phyloP scores from a whole-genome alignment of 2,113 vertebrate genomes.

The Pica pica region DNA sequence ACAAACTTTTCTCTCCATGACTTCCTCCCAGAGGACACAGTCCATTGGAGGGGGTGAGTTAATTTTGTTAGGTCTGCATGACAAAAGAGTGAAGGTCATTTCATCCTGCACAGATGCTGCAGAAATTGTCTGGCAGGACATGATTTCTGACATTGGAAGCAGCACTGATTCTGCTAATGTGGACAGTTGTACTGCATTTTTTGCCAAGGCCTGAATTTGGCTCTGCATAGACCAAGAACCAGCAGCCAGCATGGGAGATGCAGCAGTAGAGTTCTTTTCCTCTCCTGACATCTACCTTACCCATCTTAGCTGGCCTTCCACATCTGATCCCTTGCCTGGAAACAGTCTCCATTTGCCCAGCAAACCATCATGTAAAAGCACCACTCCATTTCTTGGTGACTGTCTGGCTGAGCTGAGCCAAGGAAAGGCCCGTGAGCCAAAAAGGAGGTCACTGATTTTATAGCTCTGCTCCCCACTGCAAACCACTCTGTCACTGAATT shows the following conservation, averaged over 20 bases:
- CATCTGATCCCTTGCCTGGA: background rate
- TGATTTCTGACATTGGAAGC: background rate
- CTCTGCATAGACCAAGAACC: background rate
- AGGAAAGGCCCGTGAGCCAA: background rate
- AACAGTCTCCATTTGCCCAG: background rate
- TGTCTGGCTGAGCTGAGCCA: background rate
- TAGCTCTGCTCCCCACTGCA: background rate
- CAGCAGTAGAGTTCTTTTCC: background rate
- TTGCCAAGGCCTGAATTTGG: background rate
- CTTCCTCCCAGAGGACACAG: background rate
- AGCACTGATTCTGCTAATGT: background rate
- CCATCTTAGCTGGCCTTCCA: background rate
- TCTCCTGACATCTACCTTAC: background rate
- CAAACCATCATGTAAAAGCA: rapidly evolving
- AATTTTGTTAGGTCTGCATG: background rate
- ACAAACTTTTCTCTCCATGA: background rate
- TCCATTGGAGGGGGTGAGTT: background rate
- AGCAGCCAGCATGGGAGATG: background rate
- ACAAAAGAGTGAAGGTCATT: background rate
- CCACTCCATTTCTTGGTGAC: background rate
- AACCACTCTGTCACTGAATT: background rate
- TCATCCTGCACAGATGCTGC: background rate
- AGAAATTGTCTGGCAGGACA: background rate
- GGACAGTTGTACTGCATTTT: background rate
- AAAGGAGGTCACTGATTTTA: background rate